Evolutionary conservation across 2,888 invertebrate genomes (phyloP).

Genomic region (Plagodis dolabraria): DNA sequence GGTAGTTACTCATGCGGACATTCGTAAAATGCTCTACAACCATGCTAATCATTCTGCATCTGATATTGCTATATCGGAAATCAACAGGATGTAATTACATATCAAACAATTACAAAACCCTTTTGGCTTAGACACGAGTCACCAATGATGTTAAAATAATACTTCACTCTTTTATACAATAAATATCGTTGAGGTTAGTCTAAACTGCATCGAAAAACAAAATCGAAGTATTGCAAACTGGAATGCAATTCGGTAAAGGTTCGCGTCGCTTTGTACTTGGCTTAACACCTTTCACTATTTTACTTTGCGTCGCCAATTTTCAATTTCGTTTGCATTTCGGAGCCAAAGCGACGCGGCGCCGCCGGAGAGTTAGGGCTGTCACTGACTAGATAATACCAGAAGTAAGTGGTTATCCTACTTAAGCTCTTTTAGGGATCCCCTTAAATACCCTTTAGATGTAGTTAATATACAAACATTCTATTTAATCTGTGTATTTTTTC

Average conservation of each 20-base stretch:
- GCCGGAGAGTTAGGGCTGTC: not conserved
- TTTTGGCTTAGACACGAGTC: not conserved
- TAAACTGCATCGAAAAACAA: not conserved
- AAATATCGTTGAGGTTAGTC: too few relatives aligned
- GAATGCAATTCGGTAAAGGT: constrained; percentile 6
- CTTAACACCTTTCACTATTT: constrained; percentile 29
- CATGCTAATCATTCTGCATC: too few relatives aligned
- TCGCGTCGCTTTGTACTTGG: constrained; percentile 13
- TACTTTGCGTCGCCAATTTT: constrained; percentile 31
- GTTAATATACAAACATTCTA: too few relatives aligned
- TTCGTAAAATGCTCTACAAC: too few relatives aligned
- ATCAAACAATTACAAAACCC: too few relatives aligned
- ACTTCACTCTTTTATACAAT: too few relatives aligned
- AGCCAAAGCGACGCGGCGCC: constrained; percentile 16
- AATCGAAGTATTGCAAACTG: constrained; percentile 1
- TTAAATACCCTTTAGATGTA: too few relatives aligned
- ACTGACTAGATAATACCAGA: too few relatives aligned
- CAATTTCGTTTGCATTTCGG: constrained; percentile 36
- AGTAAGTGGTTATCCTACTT: too few relatives aligned
- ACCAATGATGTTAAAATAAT: not conserved
- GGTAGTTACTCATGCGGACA: too few relatives aligned
- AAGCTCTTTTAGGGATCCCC: too few relatives aligned
- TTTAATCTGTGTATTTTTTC: too few relatives aligned
- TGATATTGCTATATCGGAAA: not conserved
- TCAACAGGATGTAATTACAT: not conserved